Base-by-base conservation (phyloP, 2,113 vertebrate genomes). In the Motacilla tschutschensis region DNA sequence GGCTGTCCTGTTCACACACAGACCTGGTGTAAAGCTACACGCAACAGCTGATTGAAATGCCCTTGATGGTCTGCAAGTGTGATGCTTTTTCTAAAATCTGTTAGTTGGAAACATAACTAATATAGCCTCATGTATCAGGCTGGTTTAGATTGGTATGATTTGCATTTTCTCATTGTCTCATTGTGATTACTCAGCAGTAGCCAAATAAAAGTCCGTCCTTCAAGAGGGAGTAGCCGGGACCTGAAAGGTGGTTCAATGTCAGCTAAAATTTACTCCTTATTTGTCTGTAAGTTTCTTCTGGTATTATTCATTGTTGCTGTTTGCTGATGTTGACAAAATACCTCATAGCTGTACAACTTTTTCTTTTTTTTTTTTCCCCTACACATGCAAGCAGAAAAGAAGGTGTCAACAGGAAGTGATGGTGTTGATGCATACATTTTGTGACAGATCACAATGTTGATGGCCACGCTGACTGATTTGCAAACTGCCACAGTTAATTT, bases 21-120 rank as follows among this genome's bases (percentile, higher is more conserved):
- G 26, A 43, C 5, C 20, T 58, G 8, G 1, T 65, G 2, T 41
- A 53, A 85, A 76, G 0, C 3, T 60, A 7, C 1, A 0, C 19
- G 21, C 17, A 80, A 59, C 15, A 59, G 25, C 14, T 57, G 28
- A 12, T 25, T 55, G 17, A 90, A 87, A 44, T 81, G 48, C 25
- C 6, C 67, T 75, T 55, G 43, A 36, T 31, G 6, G 33, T 74
- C 54, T 84, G 33, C 31, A 86, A 51, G 64, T 40, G 4, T 64
- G 31, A 57, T 2, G 2, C 2, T 71, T 73, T 58, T 14, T 51
- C 25, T 86, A 67, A 78, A 55, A 81, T 64, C 8, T 51, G 1
- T 46, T 67, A 17, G 5, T 21, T 74, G 10, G n/a, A 81, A 81
- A 41, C 4, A 12, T n/a, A 77, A 46, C 8, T 50, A 3, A 2